Evolutionary conservation across 1,140 invertebrate species (phyloP), one percentile per base, ranked within the genome.

Genomic region (Pogonomyrmex barbatus): DNA sequence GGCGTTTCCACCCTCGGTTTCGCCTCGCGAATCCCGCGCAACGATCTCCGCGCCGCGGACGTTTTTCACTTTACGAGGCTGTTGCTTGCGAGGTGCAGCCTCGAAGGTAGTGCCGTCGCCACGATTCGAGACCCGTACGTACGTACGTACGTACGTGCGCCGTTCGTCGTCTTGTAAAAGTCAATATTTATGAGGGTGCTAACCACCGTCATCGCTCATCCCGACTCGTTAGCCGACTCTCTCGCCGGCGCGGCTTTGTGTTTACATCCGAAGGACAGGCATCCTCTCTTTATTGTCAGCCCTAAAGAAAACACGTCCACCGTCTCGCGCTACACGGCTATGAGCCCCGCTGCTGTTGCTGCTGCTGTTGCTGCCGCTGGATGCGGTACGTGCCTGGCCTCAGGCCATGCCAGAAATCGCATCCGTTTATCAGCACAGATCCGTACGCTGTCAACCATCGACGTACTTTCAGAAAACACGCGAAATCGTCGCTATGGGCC

Each of bases 171-270:
- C 92, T 92, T 91, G 92, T 90, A 91, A 90, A 90, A 92, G 91
- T 91, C 91, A 92, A 93, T 93, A 93, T 93, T 93, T 93, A 93
- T 91, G 93, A 93, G 92, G 89, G 88, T 93, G 93, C 91, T 92
- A 93, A 93, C 90, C 93, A 93, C 90, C 90, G 89, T 92, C 93
- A 93, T 93, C 91, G 91, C 90, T 93, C 92, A 93, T 93, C 89
- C 87, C 73, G 83, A 91, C 92, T 93, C 91, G 92, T 93, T 93
- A 92, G 92, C 89, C 86, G 56, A 86, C 89, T 86, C 90, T 84
- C 36, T 24, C 76, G 73, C 82, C 83, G 86, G 81, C 85, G 63
- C 39, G 42, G 75, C 88, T 92, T 91, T 88, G 85, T 91, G 89
- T 90, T 90, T 90, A 91, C 89, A 91, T 87, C 87, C 87, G 89